phyloP scores from a whole-genome alignment of 2,113 vertebrate species.

The Psilopsiagon aymara region DNA sequence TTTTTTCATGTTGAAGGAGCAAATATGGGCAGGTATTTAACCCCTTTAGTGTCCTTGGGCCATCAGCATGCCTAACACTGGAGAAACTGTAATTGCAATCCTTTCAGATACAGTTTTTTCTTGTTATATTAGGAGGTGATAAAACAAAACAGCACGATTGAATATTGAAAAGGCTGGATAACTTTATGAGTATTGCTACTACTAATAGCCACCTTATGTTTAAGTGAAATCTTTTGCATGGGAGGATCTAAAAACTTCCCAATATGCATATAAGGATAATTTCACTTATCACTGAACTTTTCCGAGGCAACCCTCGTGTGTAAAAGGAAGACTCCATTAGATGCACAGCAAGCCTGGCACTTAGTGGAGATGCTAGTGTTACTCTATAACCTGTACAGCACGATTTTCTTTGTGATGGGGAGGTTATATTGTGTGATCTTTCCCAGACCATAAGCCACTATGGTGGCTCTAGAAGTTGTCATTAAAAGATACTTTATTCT shows the following conservation, averaged over 20 bases:
- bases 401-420: not conserved
- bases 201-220: constrained; percentile 57
- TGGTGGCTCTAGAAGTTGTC: not conserved
- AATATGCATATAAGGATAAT: constrained; percentile 9
- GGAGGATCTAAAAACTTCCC: constrained; percentile 51
- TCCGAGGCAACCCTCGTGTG: not conserved
- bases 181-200: constrained; percentile 37
- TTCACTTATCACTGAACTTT: constrained; percentile 8
- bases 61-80: not conserved
- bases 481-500: not conserved
- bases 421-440: not conserved
- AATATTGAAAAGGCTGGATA: constrained; percentile 38
- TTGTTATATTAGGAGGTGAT: constrained; percentile 20
- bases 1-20: not conserved
- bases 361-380: not conserved
- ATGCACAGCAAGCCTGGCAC: not conserved
- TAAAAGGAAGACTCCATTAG: not conserved
- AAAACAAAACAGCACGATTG: not conserved
- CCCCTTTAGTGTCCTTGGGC: not conserved
- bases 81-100: not conserved
- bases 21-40: constrained; percentile 29
- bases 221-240: constrained; percentile 50
- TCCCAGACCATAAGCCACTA: not conserved
- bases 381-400: not conserved
- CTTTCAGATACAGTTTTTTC: not conserved